Evolutionary conservation across 2,797 vertebrate genomes (phyloP).

Genomic region (Salarias fasciatus): DNA sequence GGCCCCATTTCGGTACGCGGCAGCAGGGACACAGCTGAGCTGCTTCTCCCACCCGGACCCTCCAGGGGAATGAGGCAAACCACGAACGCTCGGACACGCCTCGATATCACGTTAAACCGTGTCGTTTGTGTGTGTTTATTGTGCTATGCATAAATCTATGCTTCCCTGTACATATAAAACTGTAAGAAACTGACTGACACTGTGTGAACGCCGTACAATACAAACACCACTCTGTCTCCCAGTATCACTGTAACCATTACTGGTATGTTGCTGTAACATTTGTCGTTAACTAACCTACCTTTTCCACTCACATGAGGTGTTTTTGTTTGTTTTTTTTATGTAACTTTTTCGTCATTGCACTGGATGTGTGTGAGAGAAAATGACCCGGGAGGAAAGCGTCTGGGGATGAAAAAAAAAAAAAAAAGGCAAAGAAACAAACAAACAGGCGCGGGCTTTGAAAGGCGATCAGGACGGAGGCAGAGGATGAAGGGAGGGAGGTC

Average conservation of each 20-base stretch:
- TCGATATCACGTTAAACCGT: constrained; percentile 43
- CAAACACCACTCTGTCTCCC: constrained; percentile 54
- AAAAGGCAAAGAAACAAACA: constrained; percentile 49
- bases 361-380: constrained; percentile 66
- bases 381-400: constrained; percentile 39
- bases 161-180: constrained; percentile 55
- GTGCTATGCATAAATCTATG: too few relatives aligned
- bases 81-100: constrained; percentile 45
- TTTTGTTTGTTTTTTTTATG: constrained; percentile 2
- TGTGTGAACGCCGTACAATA: constrained; percentile 59
- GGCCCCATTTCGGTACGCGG: too few relatives aligned
- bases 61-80: constrained; percentile 20
- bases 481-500: constrained; percentile 39
- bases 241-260: constrained; percentile 65
- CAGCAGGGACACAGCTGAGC: constrained; percentile 7
- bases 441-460: constrained; percentile 45
- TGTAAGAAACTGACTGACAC: constrained; percentile 62
- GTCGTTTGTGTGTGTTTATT: constrained; percentile 42
- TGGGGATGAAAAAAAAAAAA: constrained; percentile 12
- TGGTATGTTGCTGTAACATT: constrained; percentile 47
- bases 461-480: constrained; percentile 42
- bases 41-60: constrained; percentile 22
- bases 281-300: constrained; percentile 56
- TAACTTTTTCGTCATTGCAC: constrained; percentile 68
- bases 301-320: constrained; percentile 43